phyloP scores from a whole-genome alignment of 2,113 vertebrate genomes.

The Otocyon megalotis region DNA sequence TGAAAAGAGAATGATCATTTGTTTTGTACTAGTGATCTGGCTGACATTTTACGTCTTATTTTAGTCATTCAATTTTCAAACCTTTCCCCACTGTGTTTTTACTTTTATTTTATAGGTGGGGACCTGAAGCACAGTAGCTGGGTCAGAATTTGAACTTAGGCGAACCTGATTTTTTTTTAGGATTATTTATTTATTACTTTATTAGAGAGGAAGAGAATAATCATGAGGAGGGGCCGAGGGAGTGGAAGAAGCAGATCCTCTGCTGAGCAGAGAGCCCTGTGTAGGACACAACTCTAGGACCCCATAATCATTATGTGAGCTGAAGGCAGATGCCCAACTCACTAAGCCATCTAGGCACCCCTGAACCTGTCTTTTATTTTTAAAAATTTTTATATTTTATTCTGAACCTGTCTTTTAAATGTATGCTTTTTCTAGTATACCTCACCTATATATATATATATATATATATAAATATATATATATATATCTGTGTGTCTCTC shows the following conservation, averaged over 20 bases:
- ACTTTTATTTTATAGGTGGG: not conserved
- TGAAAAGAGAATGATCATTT: not conserved
- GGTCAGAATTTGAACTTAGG: constrained; percentile 38
- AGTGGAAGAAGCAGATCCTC: no score
- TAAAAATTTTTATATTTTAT: no score
- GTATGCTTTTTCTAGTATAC: not conserved
- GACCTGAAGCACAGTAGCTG: not conserved
- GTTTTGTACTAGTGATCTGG: not conserved
- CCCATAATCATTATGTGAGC: no score
- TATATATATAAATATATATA: no score
- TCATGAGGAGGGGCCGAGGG: no score
- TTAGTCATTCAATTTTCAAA: constrained; percentile 41
- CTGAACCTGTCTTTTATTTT: no score
- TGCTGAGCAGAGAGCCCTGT: no score
- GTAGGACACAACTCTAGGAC: no score
- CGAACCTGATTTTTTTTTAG: not conserved
- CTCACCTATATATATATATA: not conserved
- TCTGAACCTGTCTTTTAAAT: not conserved
- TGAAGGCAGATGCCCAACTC: no score
- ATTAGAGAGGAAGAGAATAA: no score
- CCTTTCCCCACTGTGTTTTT: not conserved
- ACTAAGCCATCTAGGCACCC: no score
- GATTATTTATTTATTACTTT: no score
- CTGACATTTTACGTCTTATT: not conserved
- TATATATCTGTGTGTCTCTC: not conserved